Conservation (phyloP, 2,888 invertebrate genomes). For the Antitype chi region DNA sequence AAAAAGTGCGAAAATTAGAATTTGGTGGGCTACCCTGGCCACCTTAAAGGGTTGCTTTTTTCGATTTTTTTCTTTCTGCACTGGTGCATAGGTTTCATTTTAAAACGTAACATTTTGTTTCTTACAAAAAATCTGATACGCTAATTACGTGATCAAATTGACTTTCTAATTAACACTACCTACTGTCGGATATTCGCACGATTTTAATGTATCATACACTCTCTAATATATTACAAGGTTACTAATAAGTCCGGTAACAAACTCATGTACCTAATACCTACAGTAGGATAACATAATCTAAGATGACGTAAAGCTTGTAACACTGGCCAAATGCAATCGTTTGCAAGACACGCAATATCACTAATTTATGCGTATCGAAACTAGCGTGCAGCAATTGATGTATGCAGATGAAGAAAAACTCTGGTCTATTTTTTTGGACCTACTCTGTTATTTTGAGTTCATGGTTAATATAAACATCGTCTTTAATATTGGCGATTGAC, state of each 20-base stretch:
- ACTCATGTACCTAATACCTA: constrained; percentile 29
- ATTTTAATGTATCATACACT: constrained; percentile 39
- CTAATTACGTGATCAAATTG: constrained; percentile 19
- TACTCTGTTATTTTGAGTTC: constrained; percentile 18
- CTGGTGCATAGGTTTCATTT: not conserved
- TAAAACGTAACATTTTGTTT: not conserved
- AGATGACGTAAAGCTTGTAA: constrained; percentile 62
- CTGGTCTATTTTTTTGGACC: constrained; percentile 2
- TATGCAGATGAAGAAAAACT: constrained; percentile 37
- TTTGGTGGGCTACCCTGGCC: too few relatives aligned
- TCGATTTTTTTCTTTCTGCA: not conserved
- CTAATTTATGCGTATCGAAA: constrained; percentile 54
- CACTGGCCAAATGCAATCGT: constrained; percentile 51
- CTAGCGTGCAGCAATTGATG: constrained; percentile 29
- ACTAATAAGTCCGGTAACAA: constrained; percentile 54
- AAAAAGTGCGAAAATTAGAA: too few relatives aligned
- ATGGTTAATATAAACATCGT: constrained; percentile 19
- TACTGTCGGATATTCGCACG: constrained; percentile 26
- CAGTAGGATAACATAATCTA: constrained; percentile 44
- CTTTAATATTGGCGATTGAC: constrained; percentile 1
- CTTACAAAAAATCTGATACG: not conserved
- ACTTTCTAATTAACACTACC: constrained; percentile 44
- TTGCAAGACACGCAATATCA: constrained; percentile 50
- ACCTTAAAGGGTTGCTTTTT: not conserved
- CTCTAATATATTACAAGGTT: constrained; percentile 62